Evolutionary conservation across 1,140 invertebrate genomes (phyloP).

Genomic region (Aphidius gifuensis): DNA sequence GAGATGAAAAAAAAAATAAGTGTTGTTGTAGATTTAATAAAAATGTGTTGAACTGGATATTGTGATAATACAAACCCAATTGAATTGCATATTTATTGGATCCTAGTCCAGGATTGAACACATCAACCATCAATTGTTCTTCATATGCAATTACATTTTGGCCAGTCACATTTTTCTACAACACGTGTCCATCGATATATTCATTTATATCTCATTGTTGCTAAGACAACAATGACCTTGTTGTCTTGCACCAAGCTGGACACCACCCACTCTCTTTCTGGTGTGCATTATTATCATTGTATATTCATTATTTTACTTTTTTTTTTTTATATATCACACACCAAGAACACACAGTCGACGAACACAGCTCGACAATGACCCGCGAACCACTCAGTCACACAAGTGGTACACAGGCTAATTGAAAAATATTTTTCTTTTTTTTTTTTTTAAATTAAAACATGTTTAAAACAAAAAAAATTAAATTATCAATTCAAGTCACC

Average conservation of each 20-base stretch:
- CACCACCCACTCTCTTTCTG: constrained; percentile 35
- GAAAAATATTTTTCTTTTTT: too few relatives aligned
- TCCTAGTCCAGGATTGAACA: constrained; percentile 26
- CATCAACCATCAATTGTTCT: constrained; percentile 32
- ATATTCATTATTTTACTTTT: constrained; percentile 17
- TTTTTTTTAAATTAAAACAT: too few relatives aligned
- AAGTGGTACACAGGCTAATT: constrained; percentile 42
- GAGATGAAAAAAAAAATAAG: not conserved
- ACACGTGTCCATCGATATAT: not conserved
- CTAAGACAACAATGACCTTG: constrained; percentile 51
- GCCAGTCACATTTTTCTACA: constrained; percentile 13
- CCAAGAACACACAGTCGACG: constrained; percentile 38
- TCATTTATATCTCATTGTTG: constrained; percentile 49
- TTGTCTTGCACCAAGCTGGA: constrained; percentile 51
- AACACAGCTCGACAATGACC: constrained; percentile 40
- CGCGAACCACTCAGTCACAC: constrained; percentile 44
- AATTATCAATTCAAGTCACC: constrained; percentile 9
- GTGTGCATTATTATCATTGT: constrained; percentile 31
- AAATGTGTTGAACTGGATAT: constrained; percentile 35
- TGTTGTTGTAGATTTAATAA: not conserved
- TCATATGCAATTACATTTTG: constrained; percentile 47
- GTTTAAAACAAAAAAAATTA: too few relatives aligned
- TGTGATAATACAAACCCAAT: constrained; percentile 53
- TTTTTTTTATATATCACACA: too few relatives aligned
- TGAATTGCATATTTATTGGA: constrained; percentile 23